phyloP scores from a whole-genome alignment of 1,140 invertebrate species.

The Hyposmocoma kahamanoa region DNA sequence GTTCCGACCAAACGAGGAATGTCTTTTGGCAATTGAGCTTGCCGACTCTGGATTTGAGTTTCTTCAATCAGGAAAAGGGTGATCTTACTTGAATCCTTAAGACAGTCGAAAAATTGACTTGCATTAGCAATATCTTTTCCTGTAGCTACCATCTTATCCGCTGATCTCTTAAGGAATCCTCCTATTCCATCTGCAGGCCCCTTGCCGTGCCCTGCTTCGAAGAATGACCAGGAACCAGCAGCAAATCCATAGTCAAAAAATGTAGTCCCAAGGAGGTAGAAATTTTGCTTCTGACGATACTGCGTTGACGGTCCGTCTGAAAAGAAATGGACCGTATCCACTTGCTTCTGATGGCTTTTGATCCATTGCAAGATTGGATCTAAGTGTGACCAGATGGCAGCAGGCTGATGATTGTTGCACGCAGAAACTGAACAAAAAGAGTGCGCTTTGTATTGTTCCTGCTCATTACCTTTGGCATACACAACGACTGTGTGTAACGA shows the following conservation, averaged over 20 bases:
- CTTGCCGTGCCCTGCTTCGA: constrained; percentile 23
- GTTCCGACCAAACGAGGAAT: constrained; percentile 10
- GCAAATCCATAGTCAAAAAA: constrained; percentile 11
- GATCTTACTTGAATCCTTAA: constrained; percentile 12
- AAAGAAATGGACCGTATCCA: constrained; percentile 23
- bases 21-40: neutral
- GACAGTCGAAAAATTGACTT: constrained; percentile 7
- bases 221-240: constrained; percentile 15
- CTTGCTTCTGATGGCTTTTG: neutral
- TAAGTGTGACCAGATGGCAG: constrained; percentile 20
- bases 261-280: constrained; percentile 13
- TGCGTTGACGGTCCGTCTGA: constrained; percentile 29
- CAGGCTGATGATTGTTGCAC: constrained; percentile 12
- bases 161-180: constrained; percentile 17
- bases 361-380: constrained; percentile 10
- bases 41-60: neutral
- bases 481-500: constrained; percentile 28
- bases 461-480: constrained; percentile 9
- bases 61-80: constrained; percentile 8
- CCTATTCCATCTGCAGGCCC: constrained; percentile 20
- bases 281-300: constrained; percentile 23
- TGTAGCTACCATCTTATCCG: constrained; percentile 15
- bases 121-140: constrained; percentile 14
- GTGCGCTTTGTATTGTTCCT: constrained; percentile 1
- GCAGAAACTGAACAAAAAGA: constrained; percentile 15